These are phyloP conservation scores for Centropristis striata DNA, from an alignment of 2,113 vertebrate species.

Conservation along the genomic window DNA sequence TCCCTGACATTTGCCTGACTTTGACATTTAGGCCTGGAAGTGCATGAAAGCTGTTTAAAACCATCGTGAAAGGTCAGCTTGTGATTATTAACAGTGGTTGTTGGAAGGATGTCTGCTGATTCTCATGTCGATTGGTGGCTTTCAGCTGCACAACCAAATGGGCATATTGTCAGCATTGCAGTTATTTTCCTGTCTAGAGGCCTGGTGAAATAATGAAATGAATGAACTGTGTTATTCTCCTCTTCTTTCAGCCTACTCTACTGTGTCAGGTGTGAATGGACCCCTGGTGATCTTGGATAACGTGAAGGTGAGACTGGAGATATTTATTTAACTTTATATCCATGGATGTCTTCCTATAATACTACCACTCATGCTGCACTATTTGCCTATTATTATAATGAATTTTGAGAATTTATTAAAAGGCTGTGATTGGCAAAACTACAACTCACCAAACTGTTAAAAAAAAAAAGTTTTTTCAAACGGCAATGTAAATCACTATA, in stretches of 20 bases:
- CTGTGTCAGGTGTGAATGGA: constrained; percentile 89
- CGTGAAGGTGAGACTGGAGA: constrained; percentile 83
- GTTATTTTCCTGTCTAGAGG: constrained; percentile 25
- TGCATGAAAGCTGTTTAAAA: constrained; percentile 70
- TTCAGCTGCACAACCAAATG: constrained; percentile 26
- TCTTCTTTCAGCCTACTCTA: constrained; percentile 85
- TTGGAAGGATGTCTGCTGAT: constrained; percentile 31
- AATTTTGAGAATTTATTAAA: neutral
- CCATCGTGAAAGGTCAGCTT: constrained; percentile 74
- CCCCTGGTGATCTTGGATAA: constrained; percentile 89
- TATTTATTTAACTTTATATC: neutral
- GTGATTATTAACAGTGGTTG: constrained; percentile 59
- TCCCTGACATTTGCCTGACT: constrained; percentile 67
- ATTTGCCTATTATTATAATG: neutral
- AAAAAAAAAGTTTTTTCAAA: neutral
- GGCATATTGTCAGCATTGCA: neutral
- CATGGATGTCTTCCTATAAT: no score
- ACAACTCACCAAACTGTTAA: neutral
- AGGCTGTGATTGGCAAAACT: neutral
- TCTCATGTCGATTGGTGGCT: constrained; percentile 49
- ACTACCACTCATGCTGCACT: no score
- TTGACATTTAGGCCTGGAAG: constrained; percentile 79
- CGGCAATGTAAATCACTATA: neutral
- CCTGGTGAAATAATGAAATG: constrained; percentile 16
- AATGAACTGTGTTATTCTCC: constrained; percentile 7